Evolutionary conservation across 2,888 invertebrate genomes (phyloP), one percentile per base, ranked within the genome.

Genomic region (Timema cristinae): DNA sequence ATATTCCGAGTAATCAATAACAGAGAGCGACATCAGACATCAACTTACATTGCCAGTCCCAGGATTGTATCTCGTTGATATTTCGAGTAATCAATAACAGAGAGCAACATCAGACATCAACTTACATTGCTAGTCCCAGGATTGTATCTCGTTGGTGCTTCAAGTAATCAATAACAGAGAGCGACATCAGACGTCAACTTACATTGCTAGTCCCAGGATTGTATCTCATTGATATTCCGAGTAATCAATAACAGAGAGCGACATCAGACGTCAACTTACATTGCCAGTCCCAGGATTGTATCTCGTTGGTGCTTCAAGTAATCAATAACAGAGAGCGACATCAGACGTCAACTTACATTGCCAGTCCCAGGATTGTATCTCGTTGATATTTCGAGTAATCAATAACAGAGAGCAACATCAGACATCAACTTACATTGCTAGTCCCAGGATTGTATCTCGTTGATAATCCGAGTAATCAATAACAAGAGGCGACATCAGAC

Each of bases 171-270:
- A 32, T 32, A 32, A 32, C 2, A 2, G 32, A 32, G 1, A 32
- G 32, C 4, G 32, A 32, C 32, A 32, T 32, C 32, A 11, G 16
- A 15, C 50, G 6, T 69, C 2, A 1, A 75, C 82, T 80, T 78
- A 85, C 85, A 85, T 84, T n/a, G 84, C 83, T 66, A 86, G 79
- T 7, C 85, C 85, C 8, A 85, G 79, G 69, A 86, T 85, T 2
- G 85, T 85, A 75, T 85, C 85, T 71, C 80, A 79, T 76, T 83
- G 83, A 77, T 86, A 86, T 52, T 81, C 79, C 16, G 78, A 74
- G 75, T 86, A 32, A 32, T 32, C 32, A 32, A 32, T 32, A 32
- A 32, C 2, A 2, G 32, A 32, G 1, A 32, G 32, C 4, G 32
- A 32, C 32, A 32, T 32, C 32, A 11, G 16, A 15, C 50, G 6